These are phyloP conservation scores for Okapia johnstoni DNA, from an alignment of 2,113 vertebrate species.

Conservation along the genomic window DNA sequence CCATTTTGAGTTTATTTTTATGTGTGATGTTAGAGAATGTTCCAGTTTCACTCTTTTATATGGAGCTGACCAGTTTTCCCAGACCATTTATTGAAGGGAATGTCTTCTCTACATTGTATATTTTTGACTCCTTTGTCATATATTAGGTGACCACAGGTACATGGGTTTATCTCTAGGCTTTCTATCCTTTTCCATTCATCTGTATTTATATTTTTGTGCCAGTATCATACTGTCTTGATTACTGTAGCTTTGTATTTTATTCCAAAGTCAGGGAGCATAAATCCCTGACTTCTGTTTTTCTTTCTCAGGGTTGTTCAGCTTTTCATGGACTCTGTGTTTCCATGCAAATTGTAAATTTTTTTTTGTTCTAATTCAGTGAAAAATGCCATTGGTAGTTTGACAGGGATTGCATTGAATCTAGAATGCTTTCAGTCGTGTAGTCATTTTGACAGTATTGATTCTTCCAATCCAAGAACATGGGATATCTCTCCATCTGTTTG, in stretches of 20 bases:
- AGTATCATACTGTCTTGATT: not conserved
- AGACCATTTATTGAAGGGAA: not conserved
- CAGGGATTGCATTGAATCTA: not conserved
- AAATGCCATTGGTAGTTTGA: not conserved
- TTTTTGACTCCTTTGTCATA: not conserved
- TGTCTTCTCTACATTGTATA: not conserved
- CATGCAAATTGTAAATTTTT: not conserved
- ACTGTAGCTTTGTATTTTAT: not conserved
- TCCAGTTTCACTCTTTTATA: not conserved
- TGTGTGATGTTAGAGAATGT: not conserved
- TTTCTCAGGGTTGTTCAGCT: not conserved
- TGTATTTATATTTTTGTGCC: not conserved
- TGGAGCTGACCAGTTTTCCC: not conserved
- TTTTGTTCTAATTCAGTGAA: not conserved
- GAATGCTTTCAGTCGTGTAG: not conserved
- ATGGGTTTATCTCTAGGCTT: not conserved
- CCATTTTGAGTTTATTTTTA: not conserved
- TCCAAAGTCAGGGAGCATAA: not conserved
- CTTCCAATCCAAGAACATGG: not conserved
- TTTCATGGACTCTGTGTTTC: not conserved
- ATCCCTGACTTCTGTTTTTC: not conserved
- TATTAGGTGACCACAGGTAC: not conserved
- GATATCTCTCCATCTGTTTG: not conserved
- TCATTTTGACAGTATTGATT: not conserved
- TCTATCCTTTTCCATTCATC: not conserved